phyloP scores from a whole-genome alignment of 2,797 vertebrate species.

The Anas bernieri region DNA sequence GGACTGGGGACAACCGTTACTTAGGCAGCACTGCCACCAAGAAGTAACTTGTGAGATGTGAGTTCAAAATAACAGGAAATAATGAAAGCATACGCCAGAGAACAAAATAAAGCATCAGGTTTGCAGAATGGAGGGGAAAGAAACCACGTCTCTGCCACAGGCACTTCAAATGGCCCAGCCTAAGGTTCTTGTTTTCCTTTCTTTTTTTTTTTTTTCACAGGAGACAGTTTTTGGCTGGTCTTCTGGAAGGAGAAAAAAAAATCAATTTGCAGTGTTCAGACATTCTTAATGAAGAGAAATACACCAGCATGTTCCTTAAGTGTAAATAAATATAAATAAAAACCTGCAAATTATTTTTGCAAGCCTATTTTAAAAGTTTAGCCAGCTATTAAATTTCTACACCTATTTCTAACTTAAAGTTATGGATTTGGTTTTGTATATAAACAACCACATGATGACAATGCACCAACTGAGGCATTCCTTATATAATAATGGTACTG shows the following conservation, averaged over 20 bases:
- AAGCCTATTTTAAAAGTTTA: background rate
- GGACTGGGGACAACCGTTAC: background rate
- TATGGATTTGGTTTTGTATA: background rate
- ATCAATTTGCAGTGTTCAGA: background rate
- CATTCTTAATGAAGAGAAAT: background rate
- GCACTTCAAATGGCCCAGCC: background rate
- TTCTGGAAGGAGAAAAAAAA: background rate
- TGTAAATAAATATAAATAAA: background rate
- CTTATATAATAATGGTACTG: background rate
- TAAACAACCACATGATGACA: background rate
- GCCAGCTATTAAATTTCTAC: background rate
- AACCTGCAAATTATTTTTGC: background rate
- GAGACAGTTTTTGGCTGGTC: too few species aligned
- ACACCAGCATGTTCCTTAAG: background rate
- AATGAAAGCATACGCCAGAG: background rate
- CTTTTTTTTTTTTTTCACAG: too few species aligned
- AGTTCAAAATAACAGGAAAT: constrained; percentile 10
- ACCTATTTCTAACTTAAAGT: background rate
- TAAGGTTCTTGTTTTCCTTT: background rate
- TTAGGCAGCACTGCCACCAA: background rate
- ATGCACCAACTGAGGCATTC: background rate
- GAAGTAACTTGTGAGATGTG: background rate
- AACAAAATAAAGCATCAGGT: background rate
- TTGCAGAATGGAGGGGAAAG: background rate
- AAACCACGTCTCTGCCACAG: background rate